Evolutionary conservation across 2,797 vertebrate species (phyloP), one percentile per base, ranked within the genome.

Genomic region (Poeciliopsis presidionis): DNA sequence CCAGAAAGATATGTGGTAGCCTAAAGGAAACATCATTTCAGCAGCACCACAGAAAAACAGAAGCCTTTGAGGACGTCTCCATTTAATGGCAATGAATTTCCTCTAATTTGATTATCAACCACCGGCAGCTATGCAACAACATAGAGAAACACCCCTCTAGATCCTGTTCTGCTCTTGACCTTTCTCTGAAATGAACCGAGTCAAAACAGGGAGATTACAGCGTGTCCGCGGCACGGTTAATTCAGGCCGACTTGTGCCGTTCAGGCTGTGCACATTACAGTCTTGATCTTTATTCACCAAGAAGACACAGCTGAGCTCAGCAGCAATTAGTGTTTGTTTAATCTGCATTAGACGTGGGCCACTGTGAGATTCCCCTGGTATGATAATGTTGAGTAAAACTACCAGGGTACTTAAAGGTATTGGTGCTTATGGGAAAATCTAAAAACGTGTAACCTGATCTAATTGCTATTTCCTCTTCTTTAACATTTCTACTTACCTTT

Each of bases 81-180:
- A 7, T 80, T 82, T 83, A 82, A 86, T 88, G 88, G 79, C 85
- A 82, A 90, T 89, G 72, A 84, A 88, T 86, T 76, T 71, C 74
- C 81, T 87, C 72, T 89, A 86, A 93, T 92, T 89, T 85, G 80
- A 86, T 88, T 86, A 90, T 91, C 78, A 55, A 74, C 61, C 84
- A 84, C 88, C 30, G 28, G 65, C 69, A 80, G 87, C 82, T 14
- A 86, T 0, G 47, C 77, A 77, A 74, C 75, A 25, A 25, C 22
- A 78, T 5, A 71, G 83, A 67, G 83, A 79, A 89, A 57, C 74
- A 81, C 53, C 9, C 55, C 82, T 71, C 53, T 49, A 79, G 75
- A 81, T 85, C 79, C 81, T 78, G 73, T 77, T 87, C 69, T 30
- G 81, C 86, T 83, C 57, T 73, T 90, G 89, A 92, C 93, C 91